Evolutionary conservation across 2,888 invertebrate species (phyloP), one percentile per base, ranked within the genome.

Genomic region (Drosophila meridiana): DNA sequence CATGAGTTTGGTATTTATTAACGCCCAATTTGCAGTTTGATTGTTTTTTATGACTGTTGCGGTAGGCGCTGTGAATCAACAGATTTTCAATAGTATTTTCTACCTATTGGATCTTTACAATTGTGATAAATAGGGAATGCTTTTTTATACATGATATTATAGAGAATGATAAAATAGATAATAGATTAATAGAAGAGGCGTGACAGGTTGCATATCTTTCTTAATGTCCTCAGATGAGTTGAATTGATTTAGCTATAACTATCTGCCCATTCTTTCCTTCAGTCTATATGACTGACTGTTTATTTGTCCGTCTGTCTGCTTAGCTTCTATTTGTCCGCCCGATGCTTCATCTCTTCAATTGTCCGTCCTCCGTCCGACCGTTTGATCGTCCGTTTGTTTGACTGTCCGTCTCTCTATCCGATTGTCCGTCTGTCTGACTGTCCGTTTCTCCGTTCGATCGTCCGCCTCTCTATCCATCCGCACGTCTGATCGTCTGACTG

Each of bases 21-120:
- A 30, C 34, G 50, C 42, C 47, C 53, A 61, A 76, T 69, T 82
- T 73, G 72, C 58, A 76, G 56, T 53, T 66, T 61, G 11, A 32
- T 9, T 59, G 69, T 61, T 79, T 42, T 43, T 45, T 45, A 45
- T 32, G 20, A n/a, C 36, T 83, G 87, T 87, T 86, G 78, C 57
- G 84, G 82, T 81, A 81, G 83, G 78, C 56, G 45, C 53, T 30
- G 42, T n/a, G 40, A 38, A 34, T 34, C 13, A 30, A 32, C 63
- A n/a, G 57, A 4, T 38, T 53, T 14, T 45, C 45, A 4, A 26
- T 32, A 11, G 47, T 14, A 48, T 48, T 47, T 28, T 47, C 4
- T 7, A 8, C 2, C 40, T n/a, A 7, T 6, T 42, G 6, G n/a
- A 4, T 40, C 14, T 42, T 42, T n/a, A 4, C n/a, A 6, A n/a